These are phyloP conservation scores for Marmota flaviventris DNA, from an alignment of 2,113 vertebrate species.

Conservation along the genomic window DNA sequence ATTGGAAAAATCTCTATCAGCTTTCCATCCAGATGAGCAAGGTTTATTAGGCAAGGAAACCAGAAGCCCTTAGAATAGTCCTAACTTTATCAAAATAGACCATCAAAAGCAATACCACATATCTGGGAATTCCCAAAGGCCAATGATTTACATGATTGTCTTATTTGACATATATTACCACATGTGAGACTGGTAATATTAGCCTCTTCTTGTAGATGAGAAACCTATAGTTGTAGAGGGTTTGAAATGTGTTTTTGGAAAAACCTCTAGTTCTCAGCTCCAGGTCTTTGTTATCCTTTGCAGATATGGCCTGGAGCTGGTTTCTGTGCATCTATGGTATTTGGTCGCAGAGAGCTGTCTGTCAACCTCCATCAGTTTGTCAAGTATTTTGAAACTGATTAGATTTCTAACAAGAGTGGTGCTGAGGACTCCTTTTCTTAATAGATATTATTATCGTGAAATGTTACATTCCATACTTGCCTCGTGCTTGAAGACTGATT, in stretches of 20 bases:
- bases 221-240: neutral
- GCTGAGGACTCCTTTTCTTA: neutral
- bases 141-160: neutral
- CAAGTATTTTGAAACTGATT: slow-evolving; percentile 38
- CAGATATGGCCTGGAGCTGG: neutral
- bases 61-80: neutral
- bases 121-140: neutral
- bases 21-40: neutral
- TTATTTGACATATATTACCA: neutral
- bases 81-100: neutral
- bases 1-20: neutral
- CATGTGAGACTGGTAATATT: neutral
- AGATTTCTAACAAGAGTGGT: slow-evolving; percentile 62
- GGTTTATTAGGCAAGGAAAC: neutral
- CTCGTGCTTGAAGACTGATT: slow-evolving; percentile 47
- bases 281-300: neutral
- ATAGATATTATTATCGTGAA: slow-evolving; percentile 55
- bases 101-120: neutral
- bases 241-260: neutral
- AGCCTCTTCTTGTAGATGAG: neutral
- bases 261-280: neutral
- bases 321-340: neutral
- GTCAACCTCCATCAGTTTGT: slow-evolving; percentile 39
- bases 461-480: neutral
- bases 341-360: slow-evolving; percentile 32